A percentile compares a stretch with the other conserved stretches of the same genome.
Evolutionary conservation across 2,113 vertebrate genomes (phyloP).

Genomic region (Hemiscyllium ocellatum): DNA sequence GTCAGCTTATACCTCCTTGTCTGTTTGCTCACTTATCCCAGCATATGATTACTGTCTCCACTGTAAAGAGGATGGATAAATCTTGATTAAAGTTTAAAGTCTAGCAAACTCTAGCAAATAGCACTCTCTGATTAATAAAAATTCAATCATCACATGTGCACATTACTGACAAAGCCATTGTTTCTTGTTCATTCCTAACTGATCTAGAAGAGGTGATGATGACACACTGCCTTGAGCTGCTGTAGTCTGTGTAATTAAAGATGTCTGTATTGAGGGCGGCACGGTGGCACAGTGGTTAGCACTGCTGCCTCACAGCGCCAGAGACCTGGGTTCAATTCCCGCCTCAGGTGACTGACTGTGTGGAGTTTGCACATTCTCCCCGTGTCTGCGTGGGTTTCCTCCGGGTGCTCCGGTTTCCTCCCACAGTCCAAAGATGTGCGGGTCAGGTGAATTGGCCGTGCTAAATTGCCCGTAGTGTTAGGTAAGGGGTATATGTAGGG

Average conservation of each 20-base stretch:
- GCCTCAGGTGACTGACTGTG: too few relatives aligned
- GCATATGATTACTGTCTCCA: not conserved
- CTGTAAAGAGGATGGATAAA: not conserved
- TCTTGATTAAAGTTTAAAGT: not conserved
- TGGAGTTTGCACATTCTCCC: too few relatives aligned
- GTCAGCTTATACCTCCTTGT: not conserved
- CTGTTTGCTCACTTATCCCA: not conserved
- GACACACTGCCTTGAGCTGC: not conserved
- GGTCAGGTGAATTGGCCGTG: too few relatives aligned
- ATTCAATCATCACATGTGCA: too few relatives aligned
- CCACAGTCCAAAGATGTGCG: too few relatives aligned
- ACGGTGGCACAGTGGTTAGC: too few relatives aligned
- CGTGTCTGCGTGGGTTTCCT: too few relatives aligned
- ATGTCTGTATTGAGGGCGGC: not conserved
- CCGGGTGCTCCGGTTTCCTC: too few relatives aligned
- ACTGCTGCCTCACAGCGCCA: too few relatives aligned
- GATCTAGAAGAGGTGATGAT: not conserved
- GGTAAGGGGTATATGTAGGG: too few relatives aligned
- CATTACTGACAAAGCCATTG: not conserved
- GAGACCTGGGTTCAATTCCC: too few relatives aligned
- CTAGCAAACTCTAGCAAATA: not conserved
- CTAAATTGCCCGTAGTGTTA: too few relatives aligned
- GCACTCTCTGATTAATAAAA: not conserved
- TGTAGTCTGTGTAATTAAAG: not conserved
- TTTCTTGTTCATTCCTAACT: not conserved